phyloP scores from a whole-genome alignment of 2,113 vertebrate species.

The Ancistrus triradiatus region DNA sequence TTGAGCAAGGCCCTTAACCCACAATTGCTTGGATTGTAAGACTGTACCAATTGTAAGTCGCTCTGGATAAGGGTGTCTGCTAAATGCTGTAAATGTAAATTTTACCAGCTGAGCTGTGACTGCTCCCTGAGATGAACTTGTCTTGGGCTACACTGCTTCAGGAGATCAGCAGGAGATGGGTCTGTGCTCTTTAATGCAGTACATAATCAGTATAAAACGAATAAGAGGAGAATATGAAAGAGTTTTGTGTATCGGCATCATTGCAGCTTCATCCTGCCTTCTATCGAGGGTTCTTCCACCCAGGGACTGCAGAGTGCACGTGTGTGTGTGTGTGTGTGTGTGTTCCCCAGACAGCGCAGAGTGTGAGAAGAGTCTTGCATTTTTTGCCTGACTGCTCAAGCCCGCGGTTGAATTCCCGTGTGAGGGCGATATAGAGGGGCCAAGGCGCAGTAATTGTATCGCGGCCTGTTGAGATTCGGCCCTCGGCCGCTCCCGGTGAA shows the following conservation, averaged over 20 bases:
- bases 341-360: conserved; percentile 56
- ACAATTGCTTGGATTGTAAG: no score
- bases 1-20: no score
- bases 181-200: no score
- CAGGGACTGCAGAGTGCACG: conserved; percentile 68
- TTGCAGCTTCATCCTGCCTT: background rate
- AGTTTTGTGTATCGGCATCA: background rate
- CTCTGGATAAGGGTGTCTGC: no score
- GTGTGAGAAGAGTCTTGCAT: conserved; percentile 76
- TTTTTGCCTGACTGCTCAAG: conserved; percentile 85
- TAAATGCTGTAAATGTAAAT: no score
- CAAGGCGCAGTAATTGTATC: conserved; percentile 80
- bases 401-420: conserved; percentile 79
- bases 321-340: conserved; percentile 33
- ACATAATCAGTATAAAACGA: background rate
- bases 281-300: conserved; percentile 34
- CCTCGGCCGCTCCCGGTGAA: conserved; percentile 72
- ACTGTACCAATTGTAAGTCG: no score
- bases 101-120: no score
- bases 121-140: no score
- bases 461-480: conserved; percentile 82
- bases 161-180: no score
- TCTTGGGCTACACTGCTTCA: no score
- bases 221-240: background rate
- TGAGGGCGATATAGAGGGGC: conserved; percentile 72